Evolutionary conservation across 2,797 vertebrate genomes (phyloP).

Genomic region (Phalanger gymnotis): DNA sequence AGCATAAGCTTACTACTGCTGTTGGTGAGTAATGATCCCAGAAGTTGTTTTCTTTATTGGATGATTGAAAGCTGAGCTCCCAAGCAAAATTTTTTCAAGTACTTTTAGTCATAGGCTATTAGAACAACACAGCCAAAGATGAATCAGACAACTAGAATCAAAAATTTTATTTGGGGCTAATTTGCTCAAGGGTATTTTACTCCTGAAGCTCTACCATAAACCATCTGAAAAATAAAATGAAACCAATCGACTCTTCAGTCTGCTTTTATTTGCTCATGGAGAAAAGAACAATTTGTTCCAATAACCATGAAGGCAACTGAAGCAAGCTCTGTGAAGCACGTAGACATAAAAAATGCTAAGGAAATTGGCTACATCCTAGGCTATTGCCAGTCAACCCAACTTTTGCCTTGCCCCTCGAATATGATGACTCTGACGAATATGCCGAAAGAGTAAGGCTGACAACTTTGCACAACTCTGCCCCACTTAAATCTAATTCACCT

Average conservation of each 20-base stretch:
- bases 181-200: not conserved
- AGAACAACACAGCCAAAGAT: not conserved
- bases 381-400: not conserved
- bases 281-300: not conserved
- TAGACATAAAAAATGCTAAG: not conserved
- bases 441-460: not conserved
- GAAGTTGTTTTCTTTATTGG: constrained; percentile 53
- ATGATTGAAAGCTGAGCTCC: constrained; percentile 29
- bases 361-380: not conserved
- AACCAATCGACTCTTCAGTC: not conserved
- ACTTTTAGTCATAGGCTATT: constrained; percentile 17
- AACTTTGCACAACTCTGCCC: not conserved
- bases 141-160: not conserved
- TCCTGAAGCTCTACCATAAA: not conserved
- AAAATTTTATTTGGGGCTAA: not conserved
- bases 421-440: not conserved
- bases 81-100: constrained; percentile 28
- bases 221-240: not conserved
- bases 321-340: not conserved
- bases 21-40: constrained; percentile 55
- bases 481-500: not conserved
- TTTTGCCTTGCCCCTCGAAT: not conserved
- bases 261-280: not conserved
- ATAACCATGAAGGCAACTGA: not conserved
- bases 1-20: constrained; percentile 59